Percentiles rank a stretch among this genome's conserved stretches.
These are phyloP conservation scores for Aurelia coerulea DNA, from an alignment of 30 jellyfish, hydroid and myxozoan species.

Conservation along the genomic window DNA sequence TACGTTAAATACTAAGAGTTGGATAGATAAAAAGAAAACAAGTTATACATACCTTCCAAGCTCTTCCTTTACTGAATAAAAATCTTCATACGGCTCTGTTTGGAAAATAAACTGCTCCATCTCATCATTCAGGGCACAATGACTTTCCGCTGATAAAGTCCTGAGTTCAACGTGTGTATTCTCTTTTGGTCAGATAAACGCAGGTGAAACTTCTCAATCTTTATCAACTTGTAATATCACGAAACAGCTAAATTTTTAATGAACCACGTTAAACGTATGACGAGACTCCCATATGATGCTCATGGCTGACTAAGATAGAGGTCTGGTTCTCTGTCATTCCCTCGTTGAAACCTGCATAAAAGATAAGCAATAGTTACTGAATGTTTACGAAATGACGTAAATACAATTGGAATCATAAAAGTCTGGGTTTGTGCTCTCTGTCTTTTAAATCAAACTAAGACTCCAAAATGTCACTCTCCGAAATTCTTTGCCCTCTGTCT, in stretches of 20 bases:
- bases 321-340: no score
- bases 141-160: not conserved
- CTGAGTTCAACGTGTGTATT: no score
- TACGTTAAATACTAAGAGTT: not conserved
- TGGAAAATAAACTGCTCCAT: conserved; percentile 50
- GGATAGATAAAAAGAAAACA: not conserved
- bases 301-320: no score
- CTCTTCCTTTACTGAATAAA: conserved; percentile 75
- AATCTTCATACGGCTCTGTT: conserved; percentile 66
- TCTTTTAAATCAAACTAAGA: no score
- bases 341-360: no score
- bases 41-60: conserved; percentile 77
- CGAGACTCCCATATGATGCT: no score
- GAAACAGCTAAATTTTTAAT: conserved; percentile 18
- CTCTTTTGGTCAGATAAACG: not conserved
- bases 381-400: no score
- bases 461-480: no score
- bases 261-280: not conserved
- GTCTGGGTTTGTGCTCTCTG: no score
- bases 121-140: not conserved
- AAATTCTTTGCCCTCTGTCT: no score
- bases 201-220: not conserved
- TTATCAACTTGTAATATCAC: not conserved
- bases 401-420: no score
- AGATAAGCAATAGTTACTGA: no score